Evolutionary conservation across 1,140 invertebrate species (phyloP), one percentile per base, ranked within the genome.

Genomic region (Drosophila equinoxialis): DNA sequence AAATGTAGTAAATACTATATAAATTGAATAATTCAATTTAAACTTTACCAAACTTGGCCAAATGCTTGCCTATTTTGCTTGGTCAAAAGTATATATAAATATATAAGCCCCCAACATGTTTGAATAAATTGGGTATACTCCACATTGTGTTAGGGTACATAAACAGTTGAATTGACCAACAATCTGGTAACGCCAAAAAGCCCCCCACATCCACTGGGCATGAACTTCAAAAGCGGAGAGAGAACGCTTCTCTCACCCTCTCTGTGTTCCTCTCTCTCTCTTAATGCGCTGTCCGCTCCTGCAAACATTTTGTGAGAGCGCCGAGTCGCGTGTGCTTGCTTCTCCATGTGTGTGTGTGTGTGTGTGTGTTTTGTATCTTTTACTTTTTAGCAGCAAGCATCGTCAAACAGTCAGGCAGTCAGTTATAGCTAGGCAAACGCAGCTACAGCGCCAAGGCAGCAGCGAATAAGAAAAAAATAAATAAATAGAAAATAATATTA

Each of bases 371-470:
- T 86, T 79, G 83, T 87, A 87, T 87, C 83, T 87, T 87, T 87
- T 89, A 87, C 84, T 87, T 89, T 86, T 87, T 77, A 87, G 83
- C 84, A 87, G 83, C 79, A 71, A 86, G 81, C 84, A 82, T 87
- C 74, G 57, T 35, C 64, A 66, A 66, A 66, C 65, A 59, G 65
- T 45, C 70, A 72, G 70, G 39, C 48, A 71, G 57, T 81, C 81
- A 85, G 78, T 80, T 86, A 87, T 77, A 72, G 74, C 61, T 85
- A 75, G 74, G 67, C 81, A 84, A 80, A 82, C 79, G 77, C 77
- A 77, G 45, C 45, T 58, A 80, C 78, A 79, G 79, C 69, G 74
- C 71, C 77, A 79, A 79, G 41, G 45, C 23, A 35, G 35, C 54
- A 58, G 48, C 48, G 33, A 51, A 48, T 17, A 41, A 48, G 48